Evolutionary conservation across 1,140 invertebrate genomes (phyloP), one percentile per base, ranked within the genome.

Genomic region (Papilio polyxenes): DNA sequence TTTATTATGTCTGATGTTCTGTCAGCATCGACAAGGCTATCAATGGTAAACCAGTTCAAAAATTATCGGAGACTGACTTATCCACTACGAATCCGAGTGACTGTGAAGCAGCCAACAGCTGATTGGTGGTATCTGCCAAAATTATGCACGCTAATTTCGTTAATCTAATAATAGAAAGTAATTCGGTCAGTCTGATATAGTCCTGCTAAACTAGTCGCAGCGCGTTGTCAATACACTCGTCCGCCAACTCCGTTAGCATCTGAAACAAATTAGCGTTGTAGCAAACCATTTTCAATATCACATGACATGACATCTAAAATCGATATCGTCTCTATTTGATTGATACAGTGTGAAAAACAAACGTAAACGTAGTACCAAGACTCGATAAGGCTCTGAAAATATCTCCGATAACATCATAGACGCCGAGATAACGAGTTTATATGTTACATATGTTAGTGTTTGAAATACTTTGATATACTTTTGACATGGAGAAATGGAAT

Each of bases 381-480:
- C 23, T 44, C 72, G 82, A 83, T 83, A 83, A 80, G 40, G 69
- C 51, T 76, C 48, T 59, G 10, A 80, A 83, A 83, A 80, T 75
- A 80, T 80, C 78, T 59, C 31, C 56, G 82, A 82, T 82, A 80
- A 79, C 62, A 82, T 80, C 82, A 62, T 75, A 80, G 77, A 77
- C 77, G 82, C 82, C 72, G 82, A 79, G 82, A 75, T 75, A 75
- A 49, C 74, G 44, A 49, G 44, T 62, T 62, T 62, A 62, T 23
- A n/a, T 62, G 53, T 56, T 44, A n/a, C n/a, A n/a, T n/a, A 51
- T 75, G 49, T 75, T 75, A 75, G 65, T 59, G 53, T 59, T 37
- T 81, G 37, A 49, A 51, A 53, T 51, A 81, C 40, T 11, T n/a
- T 62, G n/a, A 40, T 59, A 81, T 56, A 17, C 75, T 23, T 59